Evolutionary conservation across 2,113 vertebrate genomes (phyloP).

Genomic region (Lamprotornis superbus): DNA sequence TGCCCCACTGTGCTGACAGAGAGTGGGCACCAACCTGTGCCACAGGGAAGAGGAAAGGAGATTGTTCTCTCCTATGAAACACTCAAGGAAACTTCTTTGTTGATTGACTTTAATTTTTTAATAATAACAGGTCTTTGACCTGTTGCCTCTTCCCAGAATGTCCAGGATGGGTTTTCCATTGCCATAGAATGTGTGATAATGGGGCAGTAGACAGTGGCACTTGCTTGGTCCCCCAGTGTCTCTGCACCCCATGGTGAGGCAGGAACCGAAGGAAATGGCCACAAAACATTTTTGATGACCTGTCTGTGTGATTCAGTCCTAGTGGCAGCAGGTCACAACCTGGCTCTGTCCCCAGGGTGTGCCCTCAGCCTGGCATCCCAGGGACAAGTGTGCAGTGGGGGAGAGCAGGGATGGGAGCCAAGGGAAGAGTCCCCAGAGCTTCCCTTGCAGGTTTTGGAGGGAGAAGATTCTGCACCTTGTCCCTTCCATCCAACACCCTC

Average conservation of each 20-base stretch:
- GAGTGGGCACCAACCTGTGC: neutral
- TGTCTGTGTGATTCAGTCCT: neutral
- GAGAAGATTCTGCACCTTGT: neutral
- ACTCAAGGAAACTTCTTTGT: neutral
- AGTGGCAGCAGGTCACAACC: neutral
- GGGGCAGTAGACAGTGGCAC: fast-evolving
- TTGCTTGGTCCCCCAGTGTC: neutral
- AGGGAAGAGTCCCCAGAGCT: neutral
- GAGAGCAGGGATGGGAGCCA: neutral
- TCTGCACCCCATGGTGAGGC: neutral
- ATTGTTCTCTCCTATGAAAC: neutral
- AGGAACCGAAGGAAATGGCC: neutral
- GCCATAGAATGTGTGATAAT: fast-evolving
- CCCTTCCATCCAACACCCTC: too few species aligned
- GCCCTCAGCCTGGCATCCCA: neutral
- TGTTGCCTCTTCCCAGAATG: neutral
- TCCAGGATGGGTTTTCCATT: neutral
- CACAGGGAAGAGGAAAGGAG: too few species aligned
- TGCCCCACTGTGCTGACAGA: neutral
- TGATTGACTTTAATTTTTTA: neutral
- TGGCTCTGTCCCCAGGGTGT: neutral
- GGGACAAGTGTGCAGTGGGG: neutral
- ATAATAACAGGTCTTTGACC: neutral
- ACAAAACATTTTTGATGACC: fast-evolving
- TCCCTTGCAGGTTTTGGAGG: neutral